Percentiles rank a stretch among this genome's conserved stretches.
Conservation (phyloP, 1,140 invertebrate species). For the Doryteuthis pealeii region DNA sequence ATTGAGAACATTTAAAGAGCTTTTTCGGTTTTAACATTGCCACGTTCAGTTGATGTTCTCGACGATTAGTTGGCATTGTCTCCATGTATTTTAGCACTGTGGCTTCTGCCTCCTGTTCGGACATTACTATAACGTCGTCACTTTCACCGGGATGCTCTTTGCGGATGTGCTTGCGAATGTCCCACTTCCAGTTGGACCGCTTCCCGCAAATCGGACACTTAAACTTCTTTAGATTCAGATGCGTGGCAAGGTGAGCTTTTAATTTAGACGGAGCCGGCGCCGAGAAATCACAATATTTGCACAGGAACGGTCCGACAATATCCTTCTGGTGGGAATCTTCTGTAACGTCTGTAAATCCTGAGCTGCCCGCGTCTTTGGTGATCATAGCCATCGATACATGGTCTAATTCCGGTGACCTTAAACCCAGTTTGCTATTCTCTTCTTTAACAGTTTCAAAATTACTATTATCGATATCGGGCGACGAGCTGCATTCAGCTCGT, state of each 20-base stretch:
- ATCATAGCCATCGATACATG: neutral
- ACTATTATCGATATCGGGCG: neutral
- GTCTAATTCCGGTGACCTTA: neutral
- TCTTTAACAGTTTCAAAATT: neutral
- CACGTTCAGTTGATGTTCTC: slow-evolving; percentile 45
- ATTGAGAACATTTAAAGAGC: slow-evolving; percentile 73
- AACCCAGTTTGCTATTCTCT: neutral
- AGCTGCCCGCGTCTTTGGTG: too few species aligned
- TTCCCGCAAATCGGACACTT: slow-evolving; percentile 56
- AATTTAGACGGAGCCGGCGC: slow-evolving; percentile 51
- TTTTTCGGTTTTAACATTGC: slow-evolving; percentile 17
- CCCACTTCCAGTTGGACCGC: slow-evolving; percentile 59
- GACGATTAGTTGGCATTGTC: slow-evolving; percentile 39
- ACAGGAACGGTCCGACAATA: slow-evolving; percentile 32
- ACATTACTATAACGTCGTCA: slow-evolving; percentile 49
- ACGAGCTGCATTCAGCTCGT: neutral
- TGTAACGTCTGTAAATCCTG: neutral
- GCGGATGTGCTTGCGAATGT: slow-evolving; percentile 58
- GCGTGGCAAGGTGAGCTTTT: slow-evolving; percentile 52
- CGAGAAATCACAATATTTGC: slow-evolving; percentile 51
- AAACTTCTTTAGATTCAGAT: slow-evolving; percentile 55
- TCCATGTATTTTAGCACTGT: slow-evolving; percentile 53
- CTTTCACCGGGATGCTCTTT: slow-evolving; percentile 44
- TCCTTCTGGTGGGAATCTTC: slow-evolving; percentile 4
- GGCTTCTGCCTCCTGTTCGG: slow-evolving; percentile 52